Evolutionary conservation across 2,888 invertebrate genomes (phyloP).

Genomic region (Reticulitermes lucifugus): DNA sequence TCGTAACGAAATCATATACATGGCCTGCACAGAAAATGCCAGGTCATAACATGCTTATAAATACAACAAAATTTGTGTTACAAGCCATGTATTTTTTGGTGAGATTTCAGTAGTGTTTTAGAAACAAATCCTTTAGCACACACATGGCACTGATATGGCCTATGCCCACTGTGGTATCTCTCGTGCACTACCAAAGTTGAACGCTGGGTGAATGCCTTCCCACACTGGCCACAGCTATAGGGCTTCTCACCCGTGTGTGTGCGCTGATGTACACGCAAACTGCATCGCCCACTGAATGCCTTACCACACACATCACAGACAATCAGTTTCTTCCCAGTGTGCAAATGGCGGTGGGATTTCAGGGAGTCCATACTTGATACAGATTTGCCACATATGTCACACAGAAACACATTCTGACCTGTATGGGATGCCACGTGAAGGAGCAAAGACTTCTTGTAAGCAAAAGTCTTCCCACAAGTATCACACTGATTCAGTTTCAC

Average conservation of each 20-base stretch:
- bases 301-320: constrained; percentile 63
- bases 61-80: background rate
- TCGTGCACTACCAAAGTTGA: constrained; percentile 67
- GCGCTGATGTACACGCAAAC: constrained; percentile 63
- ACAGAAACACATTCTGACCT: constrained; percentile 57
- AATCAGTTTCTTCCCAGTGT: constrained; percentile 63
- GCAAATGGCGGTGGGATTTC: constrained; percentile 64
- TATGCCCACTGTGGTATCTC: constrained; percentile 64
- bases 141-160: constrained; percentile 63
- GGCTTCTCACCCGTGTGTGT: constrained; percentile 67
- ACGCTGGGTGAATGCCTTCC: constrained; percentile 67
- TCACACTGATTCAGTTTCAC: constrained; percentile 59
- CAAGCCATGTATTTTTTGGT: constrained; percentile 61
- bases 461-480: constrained; percentile 66
- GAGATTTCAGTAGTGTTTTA: constrained; percentile 63
- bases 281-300: constrained; percentile 62
- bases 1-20: no score
- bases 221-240: constrained; percentile 65
- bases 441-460: constrained; percentile 67
- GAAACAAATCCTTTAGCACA: constrained; percentile 64
- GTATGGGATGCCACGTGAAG: constrained; percentile 68
- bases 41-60: no score
- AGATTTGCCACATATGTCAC: constrained; percentile 64
- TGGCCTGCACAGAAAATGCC: no score
- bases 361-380: constrained; percentile 58